Evolutionary conservation across 2,888 invertebrate genomes (phyloP).

Genomic region (Andrena dorsata): DNA sequence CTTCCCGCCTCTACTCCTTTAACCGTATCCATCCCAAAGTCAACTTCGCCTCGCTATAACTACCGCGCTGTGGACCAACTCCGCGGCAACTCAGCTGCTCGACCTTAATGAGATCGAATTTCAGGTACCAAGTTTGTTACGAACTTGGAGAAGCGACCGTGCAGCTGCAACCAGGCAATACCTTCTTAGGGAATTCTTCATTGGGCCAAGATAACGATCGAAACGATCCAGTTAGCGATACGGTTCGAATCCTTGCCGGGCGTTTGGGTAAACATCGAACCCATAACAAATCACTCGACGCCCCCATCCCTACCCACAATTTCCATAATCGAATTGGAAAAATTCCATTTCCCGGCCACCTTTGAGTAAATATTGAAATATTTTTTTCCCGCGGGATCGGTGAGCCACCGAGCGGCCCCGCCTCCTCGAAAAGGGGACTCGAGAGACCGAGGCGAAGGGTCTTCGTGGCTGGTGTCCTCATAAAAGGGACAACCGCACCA

Average conservation of each 20-base stretch:
- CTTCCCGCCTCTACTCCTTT: constrained; percentile 30
- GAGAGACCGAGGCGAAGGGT: constrained; percentile 52
- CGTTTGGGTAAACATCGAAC: constrained; percentile 19
- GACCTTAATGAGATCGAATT: constrained; percentile 68
- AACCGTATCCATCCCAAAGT: constrained; percentile 58
- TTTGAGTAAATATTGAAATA: constrained; percentile 82
- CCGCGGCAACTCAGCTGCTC: constrained; percentile 44
- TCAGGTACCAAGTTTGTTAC: constrained; percentile 55
- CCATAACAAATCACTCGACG: constrained; percentile 23
- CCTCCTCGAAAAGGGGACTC: constrained; percentile 30
- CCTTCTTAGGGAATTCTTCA: constrained; percentile 15
- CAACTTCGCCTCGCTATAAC: constrained; percentile 53
- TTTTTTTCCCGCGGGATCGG: constrained; percentile 72
- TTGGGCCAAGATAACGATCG: not conserved
- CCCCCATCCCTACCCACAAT: not conserved
- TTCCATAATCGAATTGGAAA: constrained; percentile 41
- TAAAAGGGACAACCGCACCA: constrained; percentile 61
- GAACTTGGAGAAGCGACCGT: constrained; percentile 40
- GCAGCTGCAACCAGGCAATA: not conserved
- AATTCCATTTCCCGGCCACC: constrained; percentile 67
- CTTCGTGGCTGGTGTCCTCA: constrained; percentile 53
- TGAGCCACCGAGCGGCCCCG: constrained; percentile 62
- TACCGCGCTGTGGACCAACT: constrained; percentile 54
- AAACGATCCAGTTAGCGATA: not conserved
- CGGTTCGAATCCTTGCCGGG: not conserved